Evolutionary conservation across 2,888 invertebrate species (phyloP).

Genomic region (Panopea generosa): DNA sequence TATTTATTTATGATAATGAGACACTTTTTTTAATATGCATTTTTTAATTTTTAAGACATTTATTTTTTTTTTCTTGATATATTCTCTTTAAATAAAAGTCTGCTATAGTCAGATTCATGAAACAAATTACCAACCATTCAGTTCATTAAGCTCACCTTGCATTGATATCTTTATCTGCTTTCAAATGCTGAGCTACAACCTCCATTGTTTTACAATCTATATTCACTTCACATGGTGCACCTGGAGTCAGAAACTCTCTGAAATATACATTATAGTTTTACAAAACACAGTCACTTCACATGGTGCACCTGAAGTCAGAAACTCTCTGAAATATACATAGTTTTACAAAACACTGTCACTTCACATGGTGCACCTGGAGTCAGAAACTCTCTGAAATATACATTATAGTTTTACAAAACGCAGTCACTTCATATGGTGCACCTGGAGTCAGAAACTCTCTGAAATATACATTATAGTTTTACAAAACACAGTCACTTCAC

Average conservation of each 20-base stretch:
- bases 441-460: no score
- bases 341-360: conserved; percentile 98
- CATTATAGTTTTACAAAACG: no score
- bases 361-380: conserved; percentile 97
- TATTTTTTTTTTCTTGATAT: no score
- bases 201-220: conserved; percentile 99
- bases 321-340: conserved; percentile 93
- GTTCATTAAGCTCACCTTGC: conserved; percentile 44
- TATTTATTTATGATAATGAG: no score
- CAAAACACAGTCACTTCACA: not conserved
- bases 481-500: no score
- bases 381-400: conserved; percentile 92
- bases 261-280: conserved; percentile 29
- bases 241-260: conserved; percentile 96
- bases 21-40: no score
- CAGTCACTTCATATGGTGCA: no score
- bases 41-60: no score
- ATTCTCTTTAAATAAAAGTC: no score
- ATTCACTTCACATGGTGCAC: conserved; percentile 98
- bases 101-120: no score
- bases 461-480: no score
- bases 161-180: conserved; percentile 88
- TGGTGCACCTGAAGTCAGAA: not conserved
- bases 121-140: no score
- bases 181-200: conserved; percentile 92